phyloP scores from a whole-genome alignment of 1,140 invertebrate genomes.

The Calliphora vicina region DNA sequence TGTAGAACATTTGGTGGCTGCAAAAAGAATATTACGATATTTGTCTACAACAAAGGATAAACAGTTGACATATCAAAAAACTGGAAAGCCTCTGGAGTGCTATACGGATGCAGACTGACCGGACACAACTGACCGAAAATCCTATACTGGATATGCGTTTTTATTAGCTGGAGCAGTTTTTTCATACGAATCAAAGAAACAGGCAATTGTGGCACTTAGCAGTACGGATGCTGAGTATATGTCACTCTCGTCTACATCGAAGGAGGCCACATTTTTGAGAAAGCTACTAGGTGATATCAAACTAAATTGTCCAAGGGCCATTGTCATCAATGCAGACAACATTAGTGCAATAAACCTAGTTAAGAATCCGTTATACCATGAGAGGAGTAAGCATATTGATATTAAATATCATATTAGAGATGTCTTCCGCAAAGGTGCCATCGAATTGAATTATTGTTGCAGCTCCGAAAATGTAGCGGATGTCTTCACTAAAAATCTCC shows the following conservation, averaged over 20 bases:
- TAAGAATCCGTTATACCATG: background rate
- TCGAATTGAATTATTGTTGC: background rate
- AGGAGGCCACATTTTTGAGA: background rate
- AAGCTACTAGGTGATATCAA: background rate
- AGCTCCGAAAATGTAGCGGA: background rate
- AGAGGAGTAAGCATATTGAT: background rate
- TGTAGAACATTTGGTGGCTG: background rate
- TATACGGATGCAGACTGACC: conserved; percentile 7
- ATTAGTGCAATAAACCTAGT: background rate
- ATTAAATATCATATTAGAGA: background rate
- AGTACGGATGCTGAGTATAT: conserved; percentile 22
- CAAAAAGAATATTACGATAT: background rate
- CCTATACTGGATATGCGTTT: conserved; percentile 19
- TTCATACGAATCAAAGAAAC: conserved; percentile 16
- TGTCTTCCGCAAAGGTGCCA: background rate
- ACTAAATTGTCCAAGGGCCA: background rate
- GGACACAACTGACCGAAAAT: conserved; percentile 4
- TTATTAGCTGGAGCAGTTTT: background rate
- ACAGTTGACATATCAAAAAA: background rate
- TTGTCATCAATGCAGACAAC: background rate
- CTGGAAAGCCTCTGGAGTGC: background rate
- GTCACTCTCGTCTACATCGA: background rate
- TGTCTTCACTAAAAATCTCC: background rate
- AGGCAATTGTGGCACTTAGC: background rate
- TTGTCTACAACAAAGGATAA: background rate